phyloP scores from a whole-genome alignment of 2,797 vertebrate genomes.

The Phrynocephalus vlangalii region DNA sequence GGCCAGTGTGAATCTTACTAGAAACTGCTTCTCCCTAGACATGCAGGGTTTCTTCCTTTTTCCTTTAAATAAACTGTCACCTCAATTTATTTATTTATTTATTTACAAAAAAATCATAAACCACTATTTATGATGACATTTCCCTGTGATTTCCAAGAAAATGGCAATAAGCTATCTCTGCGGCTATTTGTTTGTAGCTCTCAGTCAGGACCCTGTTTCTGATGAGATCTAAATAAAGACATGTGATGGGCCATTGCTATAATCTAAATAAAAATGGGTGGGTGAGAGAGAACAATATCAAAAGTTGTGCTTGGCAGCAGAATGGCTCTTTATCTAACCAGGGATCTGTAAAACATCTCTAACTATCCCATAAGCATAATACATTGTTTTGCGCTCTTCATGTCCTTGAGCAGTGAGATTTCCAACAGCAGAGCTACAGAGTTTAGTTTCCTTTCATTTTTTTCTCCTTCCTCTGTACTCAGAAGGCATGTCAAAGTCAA shows the following conservation, averaged over 20 bases:
- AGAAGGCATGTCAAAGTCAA: slow-evolving; percentile 18
- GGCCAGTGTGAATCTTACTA: slow-evolving; percentile 9
- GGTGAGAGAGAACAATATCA: slow-evolving; percentile 12
- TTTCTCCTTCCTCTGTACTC: background rate
- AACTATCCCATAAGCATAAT: background rate
- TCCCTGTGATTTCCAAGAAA: slow-evolving; percentile 34
- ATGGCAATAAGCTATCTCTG: slow-evolving; percentile 37
- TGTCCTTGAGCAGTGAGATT: background rate
- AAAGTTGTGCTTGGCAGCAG: background rate
- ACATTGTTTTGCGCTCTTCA: background rate
- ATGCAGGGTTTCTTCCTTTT: background rate
- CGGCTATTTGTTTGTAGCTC: slow-evolving; percentile 39
- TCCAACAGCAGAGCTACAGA: background rate
- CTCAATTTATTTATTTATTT: background rate
- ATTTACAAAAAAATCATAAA: no score
- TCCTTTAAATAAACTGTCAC: slow-evolving; percentile 46
- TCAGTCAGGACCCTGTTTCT: slow-evolving; percentile 42
- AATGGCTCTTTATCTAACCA: background rate
- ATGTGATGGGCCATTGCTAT: slow-evolving; percentile 25
- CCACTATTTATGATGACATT: slow-evolving; percentile 41
- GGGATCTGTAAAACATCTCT: background rate
- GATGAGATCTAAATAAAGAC: slow-evolving; percentile 16
- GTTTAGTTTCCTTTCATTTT: background rate
- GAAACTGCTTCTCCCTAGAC: slow-evolving; percentile 18
- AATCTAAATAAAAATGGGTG: background rate